Evolutionary conservation across 2,797 vertebrate species (phyloP), one percentile per base, ranked within the genome.

Genomic region (Esox lucius): DNA sequence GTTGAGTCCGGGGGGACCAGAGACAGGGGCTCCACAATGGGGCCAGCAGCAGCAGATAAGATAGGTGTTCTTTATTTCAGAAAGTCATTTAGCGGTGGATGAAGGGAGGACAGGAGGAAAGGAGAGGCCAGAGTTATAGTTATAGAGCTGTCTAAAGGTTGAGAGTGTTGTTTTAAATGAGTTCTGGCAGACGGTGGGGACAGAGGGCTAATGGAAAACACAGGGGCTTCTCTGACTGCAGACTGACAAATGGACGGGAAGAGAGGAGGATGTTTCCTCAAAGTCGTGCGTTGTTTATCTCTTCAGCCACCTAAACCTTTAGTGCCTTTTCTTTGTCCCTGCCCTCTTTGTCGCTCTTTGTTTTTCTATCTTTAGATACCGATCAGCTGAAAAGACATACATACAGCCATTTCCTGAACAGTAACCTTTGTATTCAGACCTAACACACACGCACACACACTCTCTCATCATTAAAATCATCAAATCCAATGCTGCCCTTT

Each of bases 1-100:
- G 53, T 31, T 6, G 12, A 31, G 16, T 68, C 31, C 39, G 65
- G n/a, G 65, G 31, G 28, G 28, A n/a, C 28, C 31, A 19, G 65
- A 42, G 65, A 33, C 65, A 19, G 17, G 5, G 65, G 31, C 2
- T 42, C 39, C 39, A 42, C 39, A 42, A 6, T 7, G 5, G 5
- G 39, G 39, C 39, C 39, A 6, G 39, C 39, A 42, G 90, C 88
- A 83, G 82, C 84, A 90, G 90, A 90, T 90, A 89, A 91, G 90
- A 92, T 91, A 91, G 89, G 90, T 89, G 87, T 88, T 90, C 88
- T 91, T 92, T 92, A 91, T 91, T 91, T 91, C 89, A 91, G 91
- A 92, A 89, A 92, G 89, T 91, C 90, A 91, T 92, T 92, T 91
- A 91, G 91, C 86, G 81, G 87, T 72, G 83, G 90, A 88, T 86